Conservation (phyloP, 2,888 invertebrate species). For the Clistopyga incitator region DNA sequence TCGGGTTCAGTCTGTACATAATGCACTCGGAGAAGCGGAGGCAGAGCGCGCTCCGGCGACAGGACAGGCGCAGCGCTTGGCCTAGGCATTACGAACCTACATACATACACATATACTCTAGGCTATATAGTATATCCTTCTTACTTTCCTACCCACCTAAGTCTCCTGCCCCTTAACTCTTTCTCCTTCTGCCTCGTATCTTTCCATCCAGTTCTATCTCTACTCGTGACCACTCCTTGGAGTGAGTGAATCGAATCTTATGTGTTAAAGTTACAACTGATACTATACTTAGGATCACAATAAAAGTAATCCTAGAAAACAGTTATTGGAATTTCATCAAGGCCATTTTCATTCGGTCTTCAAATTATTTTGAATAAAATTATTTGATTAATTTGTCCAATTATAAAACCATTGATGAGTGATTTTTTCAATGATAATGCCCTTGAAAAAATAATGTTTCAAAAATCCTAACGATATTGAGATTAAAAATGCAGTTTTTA, state of each 20-base stretch:
- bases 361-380: background rate
- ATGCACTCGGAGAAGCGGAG: conserved; percentile 66
- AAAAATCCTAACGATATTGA: too few relatives aligned
- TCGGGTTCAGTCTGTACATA: conserved; percentile 58
- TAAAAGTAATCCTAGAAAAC: background rate
- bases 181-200: conserved; percentile 48
- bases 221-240: conserved; percentile 57
- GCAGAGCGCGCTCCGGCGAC: conserved; percentile 16
- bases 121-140: conserved; percentile 13
- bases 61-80: conserved; percentile 40
- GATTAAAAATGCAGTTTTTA: too few relatives aligned
- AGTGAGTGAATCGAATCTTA: conserved; percentile 38
- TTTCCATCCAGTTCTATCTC: conserved; percentile 24
- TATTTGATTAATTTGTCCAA: background rate
- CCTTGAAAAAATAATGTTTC: too few relatives aligned
- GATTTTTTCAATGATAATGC: too few relatives aligned
- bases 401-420: too few relatives aligned
- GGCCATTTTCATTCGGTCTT: background rate
- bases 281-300: background rate
- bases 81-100: conserved; percentile 42
- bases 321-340: background rate
- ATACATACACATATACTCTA: conserved; percentile 21
- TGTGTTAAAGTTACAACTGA: background rate
- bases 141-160: conserved; percentile 48
- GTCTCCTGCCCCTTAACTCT: conserved; percentile 33